Percentiles rank a stretch among this genome's conserved stretches.
Conservation (phyloP, 2,888 invertebrate species). For the Netelia virgata region DNA sequence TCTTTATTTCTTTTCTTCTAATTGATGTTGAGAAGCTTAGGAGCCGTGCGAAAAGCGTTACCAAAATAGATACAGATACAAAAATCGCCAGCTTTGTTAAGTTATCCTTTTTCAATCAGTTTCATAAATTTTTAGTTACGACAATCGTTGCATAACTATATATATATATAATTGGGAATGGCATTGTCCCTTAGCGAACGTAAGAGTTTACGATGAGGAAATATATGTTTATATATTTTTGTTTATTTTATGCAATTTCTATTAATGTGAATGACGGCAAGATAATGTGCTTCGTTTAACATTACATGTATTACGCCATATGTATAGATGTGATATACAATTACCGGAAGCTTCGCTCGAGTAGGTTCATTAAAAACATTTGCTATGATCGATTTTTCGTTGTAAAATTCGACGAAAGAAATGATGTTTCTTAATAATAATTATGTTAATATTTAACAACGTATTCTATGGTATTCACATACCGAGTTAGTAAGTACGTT, state of each 20-base stretch:
- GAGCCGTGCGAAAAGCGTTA: too few relatives aligned
- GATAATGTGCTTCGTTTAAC: constrained; percentile 49
- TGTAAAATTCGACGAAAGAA: constrained; percentile 46
- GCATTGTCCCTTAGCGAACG: too few relatives aligned
- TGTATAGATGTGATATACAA: constrained; percentile 46
- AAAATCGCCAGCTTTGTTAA: too few relatives aligned
- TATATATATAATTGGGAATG: too few relatives aligned
- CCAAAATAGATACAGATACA: too few relatives aligned
- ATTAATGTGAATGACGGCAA: constrained; percentile 60
- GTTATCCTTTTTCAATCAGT: too few relatives aligned
- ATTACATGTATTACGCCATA: constrained; percentile 25
- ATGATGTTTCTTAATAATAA: constrained; percentile 25
- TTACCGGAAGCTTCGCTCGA: constrained; percentile 52
- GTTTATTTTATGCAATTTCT: constrained; percentile 43
- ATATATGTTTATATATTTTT: constrained; percentile 40
- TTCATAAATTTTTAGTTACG: too few relatives aligned
- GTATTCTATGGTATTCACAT: constrained; percentile 40
- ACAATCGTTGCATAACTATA: too few relatives aligned
- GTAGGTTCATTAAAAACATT: constrained; percentile 15
- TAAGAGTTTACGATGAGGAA: background rate
- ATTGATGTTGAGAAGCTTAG: too few relatives aligned
- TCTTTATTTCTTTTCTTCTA: too few relatives aligned
- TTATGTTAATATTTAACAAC: constrained; percentile 29
- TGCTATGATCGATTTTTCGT: constrained; percentile 33
- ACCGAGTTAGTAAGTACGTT: constrained; percentile 62